These are phyloP conservation scores for Meandrina meandrites DNA, from an alignment of 92 coral and sea anemone genomes.

Conservation along the genomic window DNA sequence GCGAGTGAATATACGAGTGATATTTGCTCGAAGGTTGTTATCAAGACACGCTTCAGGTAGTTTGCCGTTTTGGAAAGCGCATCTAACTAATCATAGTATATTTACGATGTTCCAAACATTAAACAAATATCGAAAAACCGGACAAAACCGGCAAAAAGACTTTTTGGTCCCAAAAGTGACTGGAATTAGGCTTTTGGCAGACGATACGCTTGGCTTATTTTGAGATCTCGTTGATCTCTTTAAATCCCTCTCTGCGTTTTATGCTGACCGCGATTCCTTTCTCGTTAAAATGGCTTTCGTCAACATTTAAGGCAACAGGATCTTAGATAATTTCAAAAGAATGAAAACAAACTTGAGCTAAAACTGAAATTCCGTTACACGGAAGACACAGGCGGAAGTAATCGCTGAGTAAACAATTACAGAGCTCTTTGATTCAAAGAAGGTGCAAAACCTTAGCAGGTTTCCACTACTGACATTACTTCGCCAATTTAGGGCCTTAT, in stretches of 20 bases:
- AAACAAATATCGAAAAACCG: background rate
- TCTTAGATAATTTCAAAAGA: background rate
- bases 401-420: too few relatives aligned
- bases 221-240: background rate
- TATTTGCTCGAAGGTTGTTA: background rate
- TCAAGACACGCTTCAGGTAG: background rate
- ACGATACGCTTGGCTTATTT: too few relatives aligned
- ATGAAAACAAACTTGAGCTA: background rate
- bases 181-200: background rate
- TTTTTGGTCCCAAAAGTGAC: background rate
- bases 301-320: background rate
- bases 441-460: background rate
- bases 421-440: background rate
- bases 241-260: too few relatives aligned
- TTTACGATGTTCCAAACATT: background rate
- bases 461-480: background rate
- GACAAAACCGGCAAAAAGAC: background rate
- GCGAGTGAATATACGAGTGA: background rate
- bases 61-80: background rate
- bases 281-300: background rate
- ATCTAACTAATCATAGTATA: background rate
- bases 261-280: too few relatives aligned
- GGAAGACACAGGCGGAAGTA: background rate
- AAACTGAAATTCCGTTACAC: background rate
- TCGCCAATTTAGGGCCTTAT: background rate